Conservation (phyloP, 2,797 vertebrate genomes). For the Darevskia mixta region DNA sequence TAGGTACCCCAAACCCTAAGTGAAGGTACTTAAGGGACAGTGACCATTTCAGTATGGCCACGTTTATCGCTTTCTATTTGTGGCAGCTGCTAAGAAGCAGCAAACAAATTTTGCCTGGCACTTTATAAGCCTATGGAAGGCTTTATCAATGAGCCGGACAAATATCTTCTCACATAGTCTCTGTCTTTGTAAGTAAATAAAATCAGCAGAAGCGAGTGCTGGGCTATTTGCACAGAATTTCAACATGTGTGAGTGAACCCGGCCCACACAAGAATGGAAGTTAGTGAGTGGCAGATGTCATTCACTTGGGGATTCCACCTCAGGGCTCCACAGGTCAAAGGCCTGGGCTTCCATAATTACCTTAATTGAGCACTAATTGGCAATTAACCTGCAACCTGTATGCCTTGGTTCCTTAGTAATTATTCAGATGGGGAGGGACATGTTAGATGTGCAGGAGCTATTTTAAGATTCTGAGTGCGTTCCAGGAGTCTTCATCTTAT, state of each 20-base stretch:
- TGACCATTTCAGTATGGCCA: not conserved
- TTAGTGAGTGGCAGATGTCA: conserved; percentile 27
- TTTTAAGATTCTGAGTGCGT: conserved; percentile 6
- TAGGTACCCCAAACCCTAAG: not conserved
- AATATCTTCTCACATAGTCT: not conserved
- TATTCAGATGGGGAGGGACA: conserved; percentile 3
- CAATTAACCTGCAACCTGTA: conserved; percentile 41
- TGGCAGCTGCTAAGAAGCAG: not conserved
- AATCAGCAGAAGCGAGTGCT: not conserved
- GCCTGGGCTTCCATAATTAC: conserved; percentile 28
- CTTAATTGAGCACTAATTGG: conserved; percentile 41
- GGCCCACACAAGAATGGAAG: not conserved
- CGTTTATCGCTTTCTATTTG: not conserved
- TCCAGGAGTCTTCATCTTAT: not conserved
- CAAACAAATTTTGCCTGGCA: not conserved
- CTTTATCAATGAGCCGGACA: not conserved
- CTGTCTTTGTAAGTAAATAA: not conserved
- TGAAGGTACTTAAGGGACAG: not conserved
- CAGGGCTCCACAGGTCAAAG: conserved; percentile 24
- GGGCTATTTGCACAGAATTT: not conserved
- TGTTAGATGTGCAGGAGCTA: not conserved
- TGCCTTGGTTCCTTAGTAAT: conserved; percentile 5
- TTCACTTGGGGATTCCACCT: conserved; percentile 30
- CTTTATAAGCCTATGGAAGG: not conserved
- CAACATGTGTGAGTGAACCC: not conserved